Evolutionary conservation across 2,113 vertebrate species (phyloP), one percentile per base, ranked within the genome.

Genomic region (Picathartes gymnocephalus): DNA sequence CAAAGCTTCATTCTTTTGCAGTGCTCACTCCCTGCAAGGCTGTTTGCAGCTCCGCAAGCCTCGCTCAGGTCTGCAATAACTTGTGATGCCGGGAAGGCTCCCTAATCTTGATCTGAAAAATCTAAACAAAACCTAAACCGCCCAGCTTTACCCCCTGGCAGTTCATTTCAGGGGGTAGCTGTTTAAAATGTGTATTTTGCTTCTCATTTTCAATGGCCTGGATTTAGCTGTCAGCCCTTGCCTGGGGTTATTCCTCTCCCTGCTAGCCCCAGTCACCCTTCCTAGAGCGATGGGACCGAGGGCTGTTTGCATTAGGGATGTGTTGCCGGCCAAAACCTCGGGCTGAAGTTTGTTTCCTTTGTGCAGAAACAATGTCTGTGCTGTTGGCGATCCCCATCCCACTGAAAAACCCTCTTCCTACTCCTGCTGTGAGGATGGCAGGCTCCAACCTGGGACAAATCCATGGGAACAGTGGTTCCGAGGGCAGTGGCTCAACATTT

Each of bases 361-460:
- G 27, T 24, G 53, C 35, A 71, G 60, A 64, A 92, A 78, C 86
- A 92, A 92, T 21, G 47, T 62, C 57, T 0, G 15, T 94, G 71
- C 78, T 80, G 76, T 60, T 93, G 82, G 74, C 5, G 3, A 73
- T 93, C 42, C 35, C 23, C 76, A 45, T 35, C 79, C 81, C 35
- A 0, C 74, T 81, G 64, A 35, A 92, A 95, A 96, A 50, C 68
- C 20, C 69, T 64, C 13, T 9, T 92, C 81, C 71, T 4, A 6
- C 31, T 92, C 92, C 91, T 72, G 74, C 93, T 95, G 95, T 40
- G 94, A 82, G 3, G 40, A 90, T 91, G 94, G 92, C 93, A 89
- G 81, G 56, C 65, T 93, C 78, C 86, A 84, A 25, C 73, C 65
- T 72, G 86, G 60, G 93, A 45, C 65, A 81, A 27, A 72, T 95